Evolutionary conservation across 2,113 vertebrate species (phyloP), one percentile per base, ranked within the genome.

Genomic region (Tor tambroides): DNA sequence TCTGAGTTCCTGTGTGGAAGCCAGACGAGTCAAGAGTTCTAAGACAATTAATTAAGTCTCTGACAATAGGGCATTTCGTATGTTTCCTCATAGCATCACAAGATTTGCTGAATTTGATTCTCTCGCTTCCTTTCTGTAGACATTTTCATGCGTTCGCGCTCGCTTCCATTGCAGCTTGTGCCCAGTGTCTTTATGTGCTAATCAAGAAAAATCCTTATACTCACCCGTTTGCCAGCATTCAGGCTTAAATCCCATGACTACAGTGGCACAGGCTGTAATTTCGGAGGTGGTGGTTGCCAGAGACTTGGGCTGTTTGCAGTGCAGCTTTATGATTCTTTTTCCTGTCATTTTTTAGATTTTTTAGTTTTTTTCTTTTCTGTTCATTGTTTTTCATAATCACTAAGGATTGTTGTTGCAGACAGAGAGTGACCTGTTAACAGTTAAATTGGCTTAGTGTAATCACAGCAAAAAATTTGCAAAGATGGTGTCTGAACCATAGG

Each of bases 31-130:
- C 87, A 80, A 63, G 88, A 92, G 88, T 91, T 93, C 91, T 84
- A 89, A 89, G 92, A 92, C 93, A 93, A 92, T 93, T 93, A 92
- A 91, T 93, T 93, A 93, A 90, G 89, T 91, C 79, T 78, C 28
- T 87, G 91, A 89, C 87, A 90, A 91, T 89, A 89, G 26, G 79
- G 69, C 89, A 85, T 83, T 87, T 92, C 87, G 89, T 90, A 89
- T 88, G 89, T 86, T 82, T 81, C 87, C 87, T 87, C 74, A 23
- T 86, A 82, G 86, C 63, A 80, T 83, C 84, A 49, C 41, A 28
- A 83, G 54, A 92, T 86, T 85, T 90, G 87, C 89, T 51, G 56
- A 80, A 89, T 92, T 91, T 85, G 71, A 90, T 87, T 51, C n/a
- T 17, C 43, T 6, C 2, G 26, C 32, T 88, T 86, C 88, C 75